Percentiles rank a stretch among this genome's conserved stretches.
phyloP scores from a whole-genome alignment of 2,888 invertebrate genomes.

The Blera fallax region DNA sequence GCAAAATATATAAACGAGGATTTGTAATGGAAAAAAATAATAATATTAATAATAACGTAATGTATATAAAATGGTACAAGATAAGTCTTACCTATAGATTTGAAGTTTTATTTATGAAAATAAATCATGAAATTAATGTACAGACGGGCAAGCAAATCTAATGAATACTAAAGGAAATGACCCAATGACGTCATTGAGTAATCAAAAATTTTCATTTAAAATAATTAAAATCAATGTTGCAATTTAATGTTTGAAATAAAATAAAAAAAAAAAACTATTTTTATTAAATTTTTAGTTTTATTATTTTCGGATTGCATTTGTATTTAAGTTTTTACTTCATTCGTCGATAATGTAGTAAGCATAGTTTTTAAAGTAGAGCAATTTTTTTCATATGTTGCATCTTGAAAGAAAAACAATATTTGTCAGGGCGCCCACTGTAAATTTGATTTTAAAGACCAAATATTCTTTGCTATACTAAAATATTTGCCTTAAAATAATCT shows the following conservation, averaged over 20 bases:
- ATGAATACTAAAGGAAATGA: not conserved
- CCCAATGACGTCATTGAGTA: not conserved
- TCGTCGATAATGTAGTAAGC: not conserved
- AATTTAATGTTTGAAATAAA: constrained; percentile 22
- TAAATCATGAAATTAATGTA: not conserved
- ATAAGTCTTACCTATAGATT: not conserved
- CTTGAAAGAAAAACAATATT: too few relatives aligned
- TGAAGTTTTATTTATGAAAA: not conserved
- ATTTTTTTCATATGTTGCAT: too few relatives aligned
- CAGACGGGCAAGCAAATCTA: not conserved
- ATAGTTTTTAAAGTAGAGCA: too few relatives aligned
- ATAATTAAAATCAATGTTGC: constrained; percentile 13
- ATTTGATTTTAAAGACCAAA: too few relatives aligned
- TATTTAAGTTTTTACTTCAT: not conserved
- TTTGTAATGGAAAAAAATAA: not conserved
- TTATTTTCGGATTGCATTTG: not conserved
- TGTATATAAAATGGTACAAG: not conserved
- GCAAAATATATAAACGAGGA: not conserved
- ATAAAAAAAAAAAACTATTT: constrained; percentile 7
- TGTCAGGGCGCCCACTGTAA: too few relatives aligned
- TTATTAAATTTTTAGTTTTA: constrained; percentile 20
- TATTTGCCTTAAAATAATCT: too few relatives aligned
- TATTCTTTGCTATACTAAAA: too few relatives aligned
- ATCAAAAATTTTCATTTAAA: not conserved
- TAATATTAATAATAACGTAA: not conserved